Evolutionary conservation across 2,888 invertebrate species (phyloP), one percentile per base, ranked within the genome.

Genomic region (Microctonus hyperodae): DNA sequence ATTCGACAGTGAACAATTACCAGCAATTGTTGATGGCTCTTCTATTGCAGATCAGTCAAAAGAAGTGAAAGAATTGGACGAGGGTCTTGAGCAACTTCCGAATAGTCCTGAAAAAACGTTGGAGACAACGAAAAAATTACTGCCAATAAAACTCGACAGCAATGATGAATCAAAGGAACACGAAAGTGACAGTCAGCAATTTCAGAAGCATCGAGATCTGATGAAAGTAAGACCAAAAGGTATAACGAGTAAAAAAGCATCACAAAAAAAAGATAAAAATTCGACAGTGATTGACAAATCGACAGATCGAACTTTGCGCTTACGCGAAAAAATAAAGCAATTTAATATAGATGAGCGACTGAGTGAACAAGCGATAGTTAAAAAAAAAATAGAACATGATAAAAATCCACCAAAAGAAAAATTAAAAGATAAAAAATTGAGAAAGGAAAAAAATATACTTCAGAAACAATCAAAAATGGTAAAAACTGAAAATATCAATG

Each of bases 1-100:
- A 72, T 65, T 67, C 67, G 61, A 48, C 48, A 70, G 69, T 64
- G 63, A 67, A 65, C 60, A 48, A 67, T 68, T 70, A 68, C 59
- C 68, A 70, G 67, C 68, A 64, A 66, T 68, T 73, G 70, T 72
- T 71, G 70, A 61, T 65, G 69, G 70, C 64, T 62, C 68, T 72
- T 72, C 68, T 65, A 69, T 72, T 73, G 64, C 72, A 72, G 71
- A 71, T 69, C 64, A 50, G 53, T 25, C 55, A n/a, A 25, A 33
- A 57, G 44, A 64, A 28, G 31, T 69, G 59, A 70, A 68, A 40
- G 55, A 33, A 31, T 13, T 35, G 9, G 62, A 63, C n/a, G 61
- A 20, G 31, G 44, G 28, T 11, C 28, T 10, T 20, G 35, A 25
- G 28, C 22, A 22, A 58, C 2, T 16, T 1, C 5, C 25, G 48